Evolutionary conservation across 2,797 vertebrate genomes (phyloP).

Genomic region (Galago senegalensis): DNA sequence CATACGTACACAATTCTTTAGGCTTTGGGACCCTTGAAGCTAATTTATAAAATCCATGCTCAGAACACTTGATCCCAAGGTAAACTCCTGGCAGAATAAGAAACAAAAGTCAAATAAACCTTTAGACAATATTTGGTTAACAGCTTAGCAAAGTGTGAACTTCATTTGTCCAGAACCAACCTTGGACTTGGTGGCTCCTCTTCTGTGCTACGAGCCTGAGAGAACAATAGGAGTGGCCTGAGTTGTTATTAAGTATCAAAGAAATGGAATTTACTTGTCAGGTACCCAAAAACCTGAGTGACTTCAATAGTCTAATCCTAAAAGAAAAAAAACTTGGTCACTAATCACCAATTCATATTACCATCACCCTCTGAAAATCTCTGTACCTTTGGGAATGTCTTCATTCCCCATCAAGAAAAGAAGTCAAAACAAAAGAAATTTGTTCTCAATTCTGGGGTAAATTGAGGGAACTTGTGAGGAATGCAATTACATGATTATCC

Average conservation of each 20-base stretch:
- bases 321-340: background rate
- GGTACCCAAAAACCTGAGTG: background rate
- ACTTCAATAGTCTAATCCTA: background rate
- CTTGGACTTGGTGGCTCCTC: background rate
- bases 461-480: background rate
- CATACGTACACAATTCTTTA: background rate
- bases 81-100: background rate
- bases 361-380: background rate
- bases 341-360: background rate
- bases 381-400: background rate
- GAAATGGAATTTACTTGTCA: background rate
- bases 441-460: background rate
- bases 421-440: background rate
- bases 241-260: background rate
- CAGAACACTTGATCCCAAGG: background rate
- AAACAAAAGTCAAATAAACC: background rate
- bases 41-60: constrained; percentile 27
- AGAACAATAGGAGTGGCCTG: background rate
- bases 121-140: background rate
- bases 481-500: background rate
- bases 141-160: background rate
- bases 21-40: background rate
- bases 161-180: background rate
- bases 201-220: background rate
- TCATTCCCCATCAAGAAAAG: background rate